These are phyloP conservation scores for Notolabrus celidotus DNA, from an alignment of 2,797 vertebrate species.

Conservation along the genomic window DNA sequence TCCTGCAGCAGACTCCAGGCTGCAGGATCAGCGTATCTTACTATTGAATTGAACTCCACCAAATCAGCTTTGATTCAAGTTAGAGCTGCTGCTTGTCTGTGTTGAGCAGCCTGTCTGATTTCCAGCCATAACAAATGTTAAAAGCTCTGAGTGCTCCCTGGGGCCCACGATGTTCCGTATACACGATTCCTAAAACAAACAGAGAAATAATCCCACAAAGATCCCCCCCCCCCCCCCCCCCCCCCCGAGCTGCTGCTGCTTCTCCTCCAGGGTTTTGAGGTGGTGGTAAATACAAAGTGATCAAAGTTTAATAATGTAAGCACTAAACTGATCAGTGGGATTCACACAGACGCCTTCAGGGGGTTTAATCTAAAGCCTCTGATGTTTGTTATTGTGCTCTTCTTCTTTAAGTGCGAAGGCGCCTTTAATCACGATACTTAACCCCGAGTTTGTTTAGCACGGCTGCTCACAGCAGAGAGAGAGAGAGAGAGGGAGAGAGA, in stretches of 20 bases:
- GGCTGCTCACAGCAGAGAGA: not conserved
- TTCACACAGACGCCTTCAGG: not conserved
- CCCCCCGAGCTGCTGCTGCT: not conserved
- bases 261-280: not conserved
- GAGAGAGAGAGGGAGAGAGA: not conserved
- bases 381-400: not conserved
- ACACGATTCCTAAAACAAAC: not conserved
- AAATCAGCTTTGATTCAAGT: not conserved
- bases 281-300: conserved; percentile 4
- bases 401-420: not conserved
- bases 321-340: not conserved
- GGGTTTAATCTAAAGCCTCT: not conserved
- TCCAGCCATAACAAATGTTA: not conserved
- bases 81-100: not conserved
- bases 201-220: not conserved
- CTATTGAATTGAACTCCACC: no score
- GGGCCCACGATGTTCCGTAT: not conserved
- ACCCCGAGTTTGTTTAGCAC: conserved; percentile 4
- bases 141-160: not conserved
- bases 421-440: conserved; percentile 1
- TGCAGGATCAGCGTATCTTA: no score
- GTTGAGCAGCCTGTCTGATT: not conserved
- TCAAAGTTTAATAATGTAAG: not conserved
- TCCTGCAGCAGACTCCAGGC: no score
- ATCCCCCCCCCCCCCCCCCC: not conserved